Percentiles rank a stretch among this genome's conserved stretches.
Evolutionary conservation across 2,888 invertebrate species (phyloP).

Genomic region (Phoronis australis): DNA sequence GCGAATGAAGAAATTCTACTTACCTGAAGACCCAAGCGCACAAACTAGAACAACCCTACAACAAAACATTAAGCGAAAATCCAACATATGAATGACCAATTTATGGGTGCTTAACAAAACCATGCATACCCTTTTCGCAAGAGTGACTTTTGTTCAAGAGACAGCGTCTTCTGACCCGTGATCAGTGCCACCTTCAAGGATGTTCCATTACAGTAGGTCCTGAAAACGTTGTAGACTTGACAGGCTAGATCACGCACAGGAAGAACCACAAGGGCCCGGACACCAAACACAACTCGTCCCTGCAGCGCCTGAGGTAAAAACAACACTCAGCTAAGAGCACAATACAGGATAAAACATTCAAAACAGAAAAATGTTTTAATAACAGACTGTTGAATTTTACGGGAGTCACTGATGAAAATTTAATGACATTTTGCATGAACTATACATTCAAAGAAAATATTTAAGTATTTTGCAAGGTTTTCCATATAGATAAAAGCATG

Average conservation of each 20-base stretch:
- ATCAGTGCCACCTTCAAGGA: constrained; percentile 65
- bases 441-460: no score
- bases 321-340: not conserved
- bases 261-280: constrained; percentile 78
- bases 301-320: constrained; percentile 58
- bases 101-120: no score
- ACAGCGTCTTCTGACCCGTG: constrained; percentile 61
- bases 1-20: not conserved
- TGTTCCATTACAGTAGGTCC: constrained; percentile 54
- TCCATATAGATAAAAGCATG: no score
- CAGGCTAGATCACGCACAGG: constrained; percentile 87
- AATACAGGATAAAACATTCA: not conserved
- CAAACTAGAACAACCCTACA: not conserved
- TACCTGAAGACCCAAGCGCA: not conserved
- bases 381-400: no score
- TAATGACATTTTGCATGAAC: no score
- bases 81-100: no score
- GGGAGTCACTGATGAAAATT: no score
- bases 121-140: constrained; percentile 36
- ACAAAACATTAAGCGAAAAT: not conserved
- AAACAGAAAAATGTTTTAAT: no score
- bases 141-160: constrained; percentile 45
- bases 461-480: no score
- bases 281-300: constrained; percentile 59
- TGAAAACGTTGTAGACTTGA: constrained; percentile 81